These are phyloP conservation scores for Drosophila kanekoi DNA, from an alignment of 2,888 invertebrate species.

Conservation along the genomic window DNA sequence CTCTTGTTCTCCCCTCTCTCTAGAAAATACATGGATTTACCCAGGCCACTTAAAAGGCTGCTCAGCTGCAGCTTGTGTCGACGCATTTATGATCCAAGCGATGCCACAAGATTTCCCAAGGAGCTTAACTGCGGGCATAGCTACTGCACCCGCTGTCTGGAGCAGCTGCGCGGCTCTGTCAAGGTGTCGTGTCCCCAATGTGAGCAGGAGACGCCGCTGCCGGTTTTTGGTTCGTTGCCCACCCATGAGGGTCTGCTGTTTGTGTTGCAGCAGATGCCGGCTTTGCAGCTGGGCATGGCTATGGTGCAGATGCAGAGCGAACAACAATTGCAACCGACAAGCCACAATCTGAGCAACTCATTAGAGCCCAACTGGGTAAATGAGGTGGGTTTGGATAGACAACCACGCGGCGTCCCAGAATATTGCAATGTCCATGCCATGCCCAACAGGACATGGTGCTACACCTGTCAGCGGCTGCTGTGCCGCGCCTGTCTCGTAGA, in stretches of 20 bases:
- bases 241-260: not conserved
- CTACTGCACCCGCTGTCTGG: conserved; percentile 2
- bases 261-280: conserved; percentile 7
- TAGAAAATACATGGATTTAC: too few species aligned
- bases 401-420: conserved; percentile 38
- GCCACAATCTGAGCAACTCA: not conserved
- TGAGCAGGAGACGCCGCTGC: not conserved
- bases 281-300: not conserved
- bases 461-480: conserved; percentile 87
- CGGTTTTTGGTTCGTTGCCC: not conserved
- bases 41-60: too few species aligned
- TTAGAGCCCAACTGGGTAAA: conserved; percentile 17
- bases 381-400: not conserved
- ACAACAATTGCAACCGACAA: not conserved
- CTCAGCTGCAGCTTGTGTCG: conserved; percentile 5
- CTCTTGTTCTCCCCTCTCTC: too few species aligned
- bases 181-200: too few species aligned
- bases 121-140: conserved; percentile 9
- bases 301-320: not conserved
- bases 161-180: not conserved
- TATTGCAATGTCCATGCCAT: conserved; percentile 89
- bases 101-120: not conserved
- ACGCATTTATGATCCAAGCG: not conserved
- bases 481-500: not conserved
- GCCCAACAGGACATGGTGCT: conserved; percentile 90